A percentile compares a stretch with the other conserved stretches of the same genome.
phyloP scores from a whole-genome alignment of 2,888 invertebrate species.

The Xanthorhoe spadicearia region DNA sequence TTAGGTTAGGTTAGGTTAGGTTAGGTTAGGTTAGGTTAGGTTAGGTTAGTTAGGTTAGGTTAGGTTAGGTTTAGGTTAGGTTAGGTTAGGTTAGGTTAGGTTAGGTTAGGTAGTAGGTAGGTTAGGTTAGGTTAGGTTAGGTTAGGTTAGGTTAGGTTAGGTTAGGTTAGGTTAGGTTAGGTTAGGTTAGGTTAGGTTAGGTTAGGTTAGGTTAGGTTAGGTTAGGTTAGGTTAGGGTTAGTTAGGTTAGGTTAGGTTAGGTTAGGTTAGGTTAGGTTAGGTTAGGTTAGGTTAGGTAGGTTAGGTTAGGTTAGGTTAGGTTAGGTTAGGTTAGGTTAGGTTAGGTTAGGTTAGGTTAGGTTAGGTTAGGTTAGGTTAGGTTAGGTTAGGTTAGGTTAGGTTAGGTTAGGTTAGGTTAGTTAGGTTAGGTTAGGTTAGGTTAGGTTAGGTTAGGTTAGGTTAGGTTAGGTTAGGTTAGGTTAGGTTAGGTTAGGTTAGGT shows the following conservation, averaged over 20 bases:
- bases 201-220: too few relatives aligned
- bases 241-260: slow-evolving; percentile 35
- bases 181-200: slow-evolving; percentile 17
- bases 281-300: slow-evolving; percentile 34
- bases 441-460: slow-evolving; percentile 44
- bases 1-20: too few relatives aligned
- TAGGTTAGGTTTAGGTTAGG: slow-evolving; percentile 44
- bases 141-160: slow-evolving; percentile 38
- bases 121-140: slow-evolving; percentile 39
- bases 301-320: slow-evolving; percentile 45
- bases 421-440: slow-evolving; percentile 43
- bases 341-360: slow-evolving; percentile 44
- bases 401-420: slow-evolving; percentile 43
- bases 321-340: slow-evolving; percentile 38
- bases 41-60: too few relatives aligned
- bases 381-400: slow-evolving; percentile 45
- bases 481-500: slow-evolving; percentile 43
- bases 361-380: slow-evolving; percentile 46
- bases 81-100: slow-evolving; percentile 42
- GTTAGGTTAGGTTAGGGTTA: slow-evolving; percentile 28
- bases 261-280: slow-evolving; percentile 42
- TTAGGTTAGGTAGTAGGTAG: slow-evolving; percentile 36
- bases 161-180: slow-evolving; percentile 42
- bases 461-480: slow-evolving; percentile 43
- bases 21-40: slow-evolving; percentile 29